Base-by-base conservation (phyloP, 2,888 invertebrate genomes). In the Drosophila trichaetosa region DNA sequence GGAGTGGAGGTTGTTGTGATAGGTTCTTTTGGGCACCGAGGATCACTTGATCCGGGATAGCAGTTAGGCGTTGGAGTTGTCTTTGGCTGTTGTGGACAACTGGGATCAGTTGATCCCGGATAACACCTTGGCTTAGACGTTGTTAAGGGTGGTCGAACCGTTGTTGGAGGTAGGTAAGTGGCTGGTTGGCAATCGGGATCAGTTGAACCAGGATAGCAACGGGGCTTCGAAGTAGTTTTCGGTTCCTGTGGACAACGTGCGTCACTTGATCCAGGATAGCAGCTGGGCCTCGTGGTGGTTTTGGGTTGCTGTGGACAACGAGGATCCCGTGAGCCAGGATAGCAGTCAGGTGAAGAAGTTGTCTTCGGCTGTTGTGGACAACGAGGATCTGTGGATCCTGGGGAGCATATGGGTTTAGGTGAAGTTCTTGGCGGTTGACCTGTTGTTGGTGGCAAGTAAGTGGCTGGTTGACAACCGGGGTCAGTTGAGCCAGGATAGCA, bases 211-310 rank as follows among this genome's bases (percentile, higher is more conserved):
- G 80, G 69, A 54, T 48, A 75, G 16, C 79, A 81, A 0, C 18
- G 21, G 4, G 65, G 65, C 27, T n/a, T 49, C 2, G 46, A 3
- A 2, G 57, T 72, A 2, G 68, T 64, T 11, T 33, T 65, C 0
- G 62, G 53, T 5, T 11, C 4, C 34, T 69, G 93, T 92, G 83
- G 91, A 18, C 93, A 93, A 16, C 90, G 81, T 2, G 93, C 89
- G 75, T 93, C 93, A 0, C 82, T 80, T 0, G 92, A 94, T 87
- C 80, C 93, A 52, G 89, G 93, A 73, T 90, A 93, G 58, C 93
- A 93, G 4, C 66, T 49, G 57, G 85, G 64, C 21, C 3, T 27
- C 27, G 1, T 27, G 27, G 27, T 27, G 27, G 27, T 42, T 2
- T 46, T 18, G 11, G 11, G 38, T 56, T 24, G 1, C 18, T 61